phyloP scores from a whole-genome alignment of 1,140 invertebrate genomes.

The Aphelinus atriplicis region DNA sequence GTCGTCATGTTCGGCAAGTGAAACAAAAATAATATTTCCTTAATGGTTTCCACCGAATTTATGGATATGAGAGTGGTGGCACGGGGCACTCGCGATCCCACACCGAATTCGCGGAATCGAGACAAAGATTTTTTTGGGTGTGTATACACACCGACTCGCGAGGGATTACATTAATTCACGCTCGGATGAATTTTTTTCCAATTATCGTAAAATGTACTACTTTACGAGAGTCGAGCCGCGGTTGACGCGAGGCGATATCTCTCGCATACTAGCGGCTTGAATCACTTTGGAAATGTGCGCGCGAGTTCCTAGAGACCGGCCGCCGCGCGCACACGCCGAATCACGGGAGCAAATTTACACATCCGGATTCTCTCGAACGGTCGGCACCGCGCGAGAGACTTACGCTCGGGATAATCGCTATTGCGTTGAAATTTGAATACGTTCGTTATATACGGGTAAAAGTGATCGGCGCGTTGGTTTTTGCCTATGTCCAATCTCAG shows the following conservation, averaged over 20 bases:
- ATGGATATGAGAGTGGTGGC: no score
- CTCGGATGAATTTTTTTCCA: slow-evolving; percentile 16
- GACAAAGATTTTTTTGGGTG: background rate
- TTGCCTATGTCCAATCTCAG: no score
- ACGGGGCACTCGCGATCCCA: no score
- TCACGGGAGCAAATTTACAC: slow-evolving; percentile 28
- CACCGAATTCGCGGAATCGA: background rate
- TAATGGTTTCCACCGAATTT: no score
- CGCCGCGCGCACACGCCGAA: background rate
- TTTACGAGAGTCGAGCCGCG: slow-evolving; percentile 2
- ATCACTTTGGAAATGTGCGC: background rate
- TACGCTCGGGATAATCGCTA: no score
- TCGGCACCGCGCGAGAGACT: no score
- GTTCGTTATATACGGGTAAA: no score
- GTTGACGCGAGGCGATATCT: background rate
- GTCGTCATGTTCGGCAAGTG: no score
- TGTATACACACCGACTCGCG: no score
- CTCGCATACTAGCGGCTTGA: background rate
- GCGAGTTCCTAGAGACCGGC: slow-evolving; percentile 3
- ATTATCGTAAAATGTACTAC: slow-evolving; percentile 34
- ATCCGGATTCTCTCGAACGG: slow-evolving; percentile 29
- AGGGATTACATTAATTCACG: slow-evolving; percentile 4
- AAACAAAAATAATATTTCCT: no score
- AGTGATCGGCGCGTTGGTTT: no score
- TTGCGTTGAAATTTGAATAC: no score